Evolutionary conservation across 2,797 vertebrate species (phyloP), one percentile per base, ranked within the genome.

Genomic region (Melanotaenia trifasciata): DNA sequence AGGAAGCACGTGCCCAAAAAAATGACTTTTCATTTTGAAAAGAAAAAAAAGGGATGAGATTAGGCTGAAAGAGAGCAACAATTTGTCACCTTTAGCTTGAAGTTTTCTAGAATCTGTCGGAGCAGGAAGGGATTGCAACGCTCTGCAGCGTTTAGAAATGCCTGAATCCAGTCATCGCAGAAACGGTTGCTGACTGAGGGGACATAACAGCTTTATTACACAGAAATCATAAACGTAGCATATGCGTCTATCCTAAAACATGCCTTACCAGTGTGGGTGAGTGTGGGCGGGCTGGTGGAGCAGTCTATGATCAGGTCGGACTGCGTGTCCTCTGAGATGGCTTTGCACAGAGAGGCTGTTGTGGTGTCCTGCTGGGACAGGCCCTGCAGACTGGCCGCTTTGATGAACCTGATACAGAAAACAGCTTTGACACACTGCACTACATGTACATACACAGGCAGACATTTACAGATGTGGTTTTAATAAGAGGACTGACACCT

Each of bases 21-120:
- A 45, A 16, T 22, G 5, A 43, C 14, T 18, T 18, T 36, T 36
- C 35, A 36, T 36, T 36, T 35, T 36, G 9, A 10, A 36, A 11
- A 30, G 28, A 30, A 30, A 30, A 30, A 28, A 5, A 18, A 43
- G 18, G 59, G 18, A 74, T 75, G 45, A 9, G 13, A 53, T 33
- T 0, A 58, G 10, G 58, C 64, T 20, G 16, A 10, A 26, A 38
- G 14, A 47, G 22, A 9, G 3, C 7, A 28, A 7, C n/a, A 28
- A 7, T 51, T 26, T 67, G 69, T 58, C 89, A 99, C 98, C 97
- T 99, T 99, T 12, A 99, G 93, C 90, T 99, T 99, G 91, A 99
- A 99, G 94, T 99, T 99, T 89, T 99, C 98, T 89, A 99, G 93
- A 81, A 99, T 97, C 92, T 99, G 98, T 50, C 94, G 88, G 81